These are phyloP conservation scores for Proteles cristata DNA, from an alignment of 2,113 vertebrate species.

Conservation along the genomic window DNA sequence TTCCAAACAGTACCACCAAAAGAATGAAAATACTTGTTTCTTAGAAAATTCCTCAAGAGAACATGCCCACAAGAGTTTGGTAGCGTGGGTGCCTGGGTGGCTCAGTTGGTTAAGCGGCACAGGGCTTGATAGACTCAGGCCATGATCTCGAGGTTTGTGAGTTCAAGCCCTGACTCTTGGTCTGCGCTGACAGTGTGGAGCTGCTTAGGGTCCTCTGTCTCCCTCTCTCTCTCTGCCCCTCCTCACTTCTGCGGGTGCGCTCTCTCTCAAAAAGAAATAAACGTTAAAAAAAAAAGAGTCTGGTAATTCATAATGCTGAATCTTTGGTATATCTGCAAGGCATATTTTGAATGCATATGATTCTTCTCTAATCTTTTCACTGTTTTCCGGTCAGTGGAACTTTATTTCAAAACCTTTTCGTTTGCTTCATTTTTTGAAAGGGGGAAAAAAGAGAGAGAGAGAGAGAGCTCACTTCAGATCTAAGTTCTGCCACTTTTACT, in stretches of 20 bases:
- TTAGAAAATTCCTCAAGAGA: slow-evolving; percentile 5
- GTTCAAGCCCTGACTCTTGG: no score
- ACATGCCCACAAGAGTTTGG: neutral
- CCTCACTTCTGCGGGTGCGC: no score
- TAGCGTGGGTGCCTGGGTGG: neutral
- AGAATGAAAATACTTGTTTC: neutral
- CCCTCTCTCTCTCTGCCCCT: no score
- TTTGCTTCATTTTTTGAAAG: neutral
- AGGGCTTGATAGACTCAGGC: no score
- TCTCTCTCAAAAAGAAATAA: no score
- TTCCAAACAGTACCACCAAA: neutral
- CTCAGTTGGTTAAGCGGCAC: no score
- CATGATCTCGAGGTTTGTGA: no score
- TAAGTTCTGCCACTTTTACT: neutral
- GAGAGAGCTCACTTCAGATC: neutral
- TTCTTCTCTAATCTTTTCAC: neutral
- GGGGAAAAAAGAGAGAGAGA: neutral
- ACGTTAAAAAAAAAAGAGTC: no score
- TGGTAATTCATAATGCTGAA: neutral
- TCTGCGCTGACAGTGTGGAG: no score
- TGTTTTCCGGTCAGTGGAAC: neutral
- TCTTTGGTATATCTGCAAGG: neutral
- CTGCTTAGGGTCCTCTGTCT: no score
- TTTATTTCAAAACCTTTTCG: neutral
- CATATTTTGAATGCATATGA: neutral